Base-by-base conservation (phyloP, 2,888 invertebrate species). In the Pseudococcus viburni region DNA sequence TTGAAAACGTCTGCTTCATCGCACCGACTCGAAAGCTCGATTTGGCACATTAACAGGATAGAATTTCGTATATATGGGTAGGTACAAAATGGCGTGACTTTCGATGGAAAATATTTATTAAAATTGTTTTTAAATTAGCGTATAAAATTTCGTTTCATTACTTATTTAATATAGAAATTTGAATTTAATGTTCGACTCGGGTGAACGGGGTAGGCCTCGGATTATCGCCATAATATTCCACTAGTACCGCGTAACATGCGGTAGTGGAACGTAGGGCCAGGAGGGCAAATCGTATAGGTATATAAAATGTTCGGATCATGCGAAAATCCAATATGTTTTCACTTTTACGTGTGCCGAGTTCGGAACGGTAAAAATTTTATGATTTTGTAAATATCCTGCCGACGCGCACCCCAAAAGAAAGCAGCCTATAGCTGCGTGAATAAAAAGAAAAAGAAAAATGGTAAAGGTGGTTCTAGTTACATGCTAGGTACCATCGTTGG, bases 311-410 rank as follows among this genome's bases (percentile, higher is more conserved):
- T 33, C 33, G 33, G 73, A 73, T 73, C 73, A 73, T 73, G 73
- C 73, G 73, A 73, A 73, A 73, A 73, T 73, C 73, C 73, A 73
- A 73, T 73, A 73, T 73, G 73, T 73, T 73, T 73, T 33, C 73
- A 26, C 73, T 73, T 73, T 73, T 73, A 73, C 73, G 73, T 73
- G 73, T 73, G 33, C 73, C 12, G 73, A 73, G 73, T 73, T 33
- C 17, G 33, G 73, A 73, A 33, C 73, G 73, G 73, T 73, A 33
- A 73, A 73, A 26, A 73, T 33, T 73, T 73, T 73, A 73, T 73
- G 73, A 73, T 73, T 33, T 68, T 73, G 33, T 73, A 33, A 15
- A 73, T 73, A 73, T 73, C 17, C 33, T 8, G 17, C 64, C 33
- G 33, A 33, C 33, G 15, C 4, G 73, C 5, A 0, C 33, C 17